Conservation (phyloP, 2,888 invertebrate species). For the Drosophila buzzatii region DNA sequence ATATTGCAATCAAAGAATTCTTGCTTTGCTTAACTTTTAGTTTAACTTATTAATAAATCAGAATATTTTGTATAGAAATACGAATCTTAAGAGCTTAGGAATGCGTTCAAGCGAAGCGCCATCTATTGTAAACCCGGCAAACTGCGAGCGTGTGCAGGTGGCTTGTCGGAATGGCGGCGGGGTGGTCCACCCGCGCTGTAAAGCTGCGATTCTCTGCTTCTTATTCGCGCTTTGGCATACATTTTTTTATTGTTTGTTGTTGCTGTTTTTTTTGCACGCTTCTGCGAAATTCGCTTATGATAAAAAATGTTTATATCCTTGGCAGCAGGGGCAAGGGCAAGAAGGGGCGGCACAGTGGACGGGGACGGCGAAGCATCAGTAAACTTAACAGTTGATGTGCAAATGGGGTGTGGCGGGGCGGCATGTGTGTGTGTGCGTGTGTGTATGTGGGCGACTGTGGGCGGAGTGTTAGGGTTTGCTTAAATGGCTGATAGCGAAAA, state of each 20-base stretch:
- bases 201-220: constrained; percentile 40
- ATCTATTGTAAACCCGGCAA: constrained; percentile 18
- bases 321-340: constrained; percentile 50
- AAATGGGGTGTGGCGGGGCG: constrained; percentile 32
- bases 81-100: constrained; percentile 13
- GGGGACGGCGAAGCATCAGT: constrained; percentile 63
- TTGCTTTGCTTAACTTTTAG: background rate
- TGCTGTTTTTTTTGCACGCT: constrained; percentile 43
- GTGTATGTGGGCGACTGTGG: constrained; percentile 18
- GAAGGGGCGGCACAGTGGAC: background rate
- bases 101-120: constrained; percentile 9
- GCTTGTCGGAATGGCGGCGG: background rate
- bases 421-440: constrained; percentile 24
- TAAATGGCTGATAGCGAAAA: constrained; percentile 77
- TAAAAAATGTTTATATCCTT: constrained; percentile 83
- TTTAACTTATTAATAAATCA: background rate
- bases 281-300: constrained; percentile 74
- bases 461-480: constrained; percentile 21
- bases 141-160: background rate
- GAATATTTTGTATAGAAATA: background rate
- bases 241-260: constrained; percentile 15
- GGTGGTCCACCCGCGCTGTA: constrained; percentile 1
- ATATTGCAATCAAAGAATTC: background rate
- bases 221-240: constrained; percentile 39
- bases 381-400: constrained; percentile 80